phyloP scores from a whole-genome alignment of 2,113 vertebrate species.

The Melanotaenia duboulayi region DNA sequence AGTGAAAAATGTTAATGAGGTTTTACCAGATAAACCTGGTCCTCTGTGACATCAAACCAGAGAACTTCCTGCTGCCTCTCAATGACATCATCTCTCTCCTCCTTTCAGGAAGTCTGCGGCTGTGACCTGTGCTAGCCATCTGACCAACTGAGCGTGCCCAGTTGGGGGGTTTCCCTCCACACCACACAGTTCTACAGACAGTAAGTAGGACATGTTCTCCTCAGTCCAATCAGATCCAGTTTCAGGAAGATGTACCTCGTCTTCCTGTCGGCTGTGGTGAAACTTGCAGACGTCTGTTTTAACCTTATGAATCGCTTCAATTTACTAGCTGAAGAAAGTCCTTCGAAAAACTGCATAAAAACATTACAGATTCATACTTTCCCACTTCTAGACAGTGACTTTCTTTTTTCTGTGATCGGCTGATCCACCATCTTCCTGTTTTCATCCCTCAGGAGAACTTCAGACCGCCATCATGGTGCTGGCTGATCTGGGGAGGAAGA shows the following conservation, averaged over 20 bases:
- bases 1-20: too few species aligned
- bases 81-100: background rate
- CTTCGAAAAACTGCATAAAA: too few species aligned
- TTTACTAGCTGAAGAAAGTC: too few species aligned
- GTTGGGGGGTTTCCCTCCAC: constrained; percentile 35
- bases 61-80: background rate
- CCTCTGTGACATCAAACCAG: too few species aligned
- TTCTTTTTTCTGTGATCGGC: background rate
- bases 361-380: too few species aligned
- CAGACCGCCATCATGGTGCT: constrained; percentile 91
- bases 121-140: constrained; percentile 17
- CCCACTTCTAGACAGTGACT: background rate
- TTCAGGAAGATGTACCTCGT: too few species aligned
- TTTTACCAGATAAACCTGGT: too few species aligned
- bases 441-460: constrained; percentile 20
- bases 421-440: background rate
- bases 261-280: too few species aligned
- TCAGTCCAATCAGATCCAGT: background rate
- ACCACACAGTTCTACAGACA: constrained; percentile 3
- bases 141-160: constrained; percentile 39
- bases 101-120: constrained; percentile 23
- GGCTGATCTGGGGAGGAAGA: constrained; percentile 97
- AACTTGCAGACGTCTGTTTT: too few species aligned
- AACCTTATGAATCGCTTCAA: too few species aligned
- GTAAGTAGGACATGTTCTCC: background rate